phyloP scores from a whole-genome alignment of 2,797 vertebrate genomes.

The Cossypha heuglini region DNA sequence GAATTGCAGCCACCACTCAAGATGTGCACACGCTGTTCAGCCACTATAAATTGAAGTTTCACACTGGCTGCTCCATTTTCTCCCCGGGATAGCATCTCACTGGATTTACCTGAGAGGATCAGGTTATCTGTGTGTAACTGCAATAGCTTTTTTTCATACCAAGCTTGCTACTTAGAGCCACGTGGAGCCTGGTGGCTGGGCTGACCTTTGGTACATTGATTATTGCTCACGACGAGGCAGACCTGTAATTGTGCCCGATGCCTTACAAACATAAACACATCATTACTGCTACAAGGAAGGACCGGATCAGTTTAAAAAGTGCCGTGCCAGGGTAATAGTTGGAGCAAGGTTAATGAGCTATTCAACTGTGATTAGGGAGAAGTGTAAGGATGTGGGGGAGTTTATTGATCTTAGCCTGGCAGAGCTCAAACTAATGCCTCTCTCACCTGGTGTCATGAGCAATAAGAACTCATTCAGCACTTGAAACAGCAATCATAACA shows the following conservation, averaged over 20 bases:
- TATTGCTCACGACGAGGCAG: background rate
- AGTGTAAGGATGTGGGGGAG: background rate
- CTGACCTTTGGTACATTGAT: background rate
- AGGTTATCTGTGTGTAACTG: background rate
- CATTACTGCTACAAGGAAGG: background rate
- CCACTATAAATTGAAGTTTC: background rate
- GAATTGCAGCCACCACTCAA: background rate
- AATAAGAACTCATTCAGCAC: background rate
- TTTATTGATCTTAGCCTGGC: background rate
- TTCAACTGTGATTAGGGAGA: background rate
- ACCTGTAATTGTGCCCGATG: background rate
- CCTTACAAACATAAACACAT: background rate
- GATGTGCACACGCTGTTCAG: background rate
- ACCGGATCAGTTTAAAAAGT: background rate
- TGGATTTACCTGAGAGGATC: background rate
- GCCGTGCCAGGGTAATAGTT: background rate
- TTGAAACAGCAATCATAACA: background rate
- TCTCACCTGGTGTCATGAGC: background rate
- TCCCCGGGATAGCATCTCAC: background rate
- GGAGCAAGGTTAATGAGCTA: background rate
- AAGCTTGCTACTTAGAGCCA: background rate
- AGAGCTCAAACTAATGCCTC: background rate
- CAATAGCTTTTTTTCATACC: background rate
- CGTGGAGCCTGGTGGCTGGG: rapidly evolving
- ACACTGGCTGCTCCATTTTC: background rate